Percentiles rank a stretch among this genome's conserved stretches.
Conservation (phyloP, 2,113 vertebrate species). For the Leptosomus discolor region DNA sequence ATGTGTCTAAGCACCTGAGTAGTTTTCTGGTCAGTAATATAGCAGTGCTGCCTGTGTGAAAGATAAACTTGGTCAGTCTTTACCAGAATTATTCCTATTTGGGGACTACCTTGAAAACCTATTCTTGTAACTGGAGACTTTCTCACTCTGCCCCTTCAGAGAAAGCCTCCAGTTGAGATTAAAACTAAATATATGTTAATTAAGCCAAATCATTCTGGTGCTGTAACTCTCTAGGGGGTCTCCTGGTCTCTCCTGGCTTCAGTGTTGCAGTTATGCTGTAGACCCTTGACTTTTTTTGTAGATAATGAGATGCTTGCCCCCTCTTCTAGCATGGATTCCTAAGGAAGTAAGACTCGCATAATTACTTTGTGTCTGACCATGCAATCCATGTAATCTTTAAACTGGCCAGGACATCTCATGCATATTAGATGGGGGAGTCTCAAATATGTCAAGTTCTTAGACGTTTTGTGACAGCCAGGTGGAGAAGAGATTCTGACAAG, state of each 20-base stretch:
- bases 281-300: neutral
- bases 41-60: neutral
- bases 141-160: neutral
- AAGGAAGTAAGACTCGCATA: neutral
- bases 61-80: neutral
- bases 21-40: neutral
- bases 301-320: neutral
- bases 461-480: neutral
- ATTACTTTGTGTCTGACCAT: neutral
- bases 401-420: neutral
- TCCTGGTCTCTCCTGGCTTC: neutral
- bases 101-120: neutral
- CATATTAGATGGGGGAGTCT: neutral
- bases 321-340: neutral
- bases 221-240: neutral
- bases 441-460: neutral
- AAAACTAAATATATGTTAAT: neutral
- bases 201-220: neutral
- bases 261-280: neutral
- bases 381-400: neutral
- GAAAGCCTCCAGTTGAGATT: neutral
- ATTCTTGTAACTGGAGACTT: neutral
- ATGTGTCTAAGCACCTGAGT: neutral
- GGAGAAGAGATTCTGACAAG: neutral
- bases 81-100: neutral